Evolutionary conservation across 2,113 vertebrate species (phyloP), one percentile per base, ranked within the genome.

Genomic region (Pardalotus punctatus): DNA sequence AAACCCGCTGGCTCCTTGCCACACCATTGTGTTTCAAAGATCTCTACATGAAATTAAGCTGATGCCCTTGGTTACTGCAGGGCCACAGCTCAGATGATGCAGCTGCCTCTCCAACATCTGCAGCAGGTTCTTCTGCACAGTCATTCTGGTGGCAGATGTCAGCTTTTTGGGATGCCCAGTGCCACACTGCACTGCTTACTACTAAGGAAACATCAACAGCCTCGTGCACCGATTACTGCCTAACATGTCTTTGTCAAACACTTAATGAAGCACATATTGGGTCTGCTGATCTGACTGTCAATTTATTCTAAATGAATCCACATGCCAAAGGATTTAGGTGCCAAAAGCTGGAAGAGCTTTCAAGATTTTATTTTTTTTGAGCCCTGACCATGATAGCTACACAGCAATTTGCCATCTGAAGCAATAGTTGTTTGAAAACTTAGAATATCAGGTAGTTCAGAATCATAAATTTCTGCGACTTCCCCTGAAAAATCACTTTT

Each of bases 231-330:
- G 83, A 92, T 80, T 87, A 51, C 69, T 84, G 87, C 87, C 67
- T 60, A 65, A 56, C 71, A 18, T 45, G 42, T 71, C 93, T 96
- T 95, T 92, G 88, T 96, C 90, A 96, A 95, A 95, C 58, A 95
- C 80, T 96, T 96, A 97, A 94, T 96, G 96, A 96, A 96, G 90
- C 90, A 94, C 92, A 93, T 96, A 96, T 96, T 97, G 94, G 95
- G 86, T 61, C 94, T 97, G 91, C 93, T 97, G 92, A 91, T 96
- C 90, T 81, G 90, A 93, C 90, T 97, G 96, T 95, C 95, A 94
- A 84, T 96, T 96, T 96, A 91, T 92, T 95, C 94, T 96, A 95
- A 96, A 82, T 70, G 65, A 94, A 94, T 94, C 76, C 81, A 94
- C 94, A 90, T 90, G 93, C 93, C 95, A 94, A 93, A 95, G 66